A percentile compares a stretch with the other conserved stretches of the same genome.
phyloP scores from a whole-genome alignment of 2,888 invertebrate genomes.

The Cerceris ruficornis region DNA sequence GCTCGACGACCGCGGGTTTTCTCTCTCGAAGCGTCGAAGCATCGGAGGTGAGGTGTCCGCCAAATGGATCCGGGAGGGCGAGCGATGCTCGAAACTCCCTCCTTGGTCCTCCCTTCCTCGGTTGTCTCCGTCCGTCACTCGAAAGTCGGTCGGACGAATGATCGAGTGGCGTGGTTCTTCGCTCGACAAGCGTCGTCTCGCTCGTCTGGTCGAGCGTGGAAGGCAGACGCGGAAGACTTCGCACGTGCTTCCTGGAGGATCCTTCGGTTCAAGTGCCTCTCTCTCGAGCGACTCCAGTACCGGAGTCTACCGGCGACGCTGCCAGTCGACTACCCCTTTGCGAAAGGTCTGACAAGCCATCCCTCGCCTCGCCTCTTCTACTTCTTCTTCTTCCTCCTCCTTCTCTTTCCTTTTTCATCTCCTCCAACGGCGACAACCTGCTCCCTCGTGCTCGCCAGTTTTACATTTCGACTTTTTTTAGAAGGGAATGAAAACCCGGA shows the following conservation, averaged over 20 bases:
- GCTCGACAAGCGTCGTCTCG: conserved; percentile 55
- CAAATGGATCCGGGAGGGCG: too few relatives aligned
- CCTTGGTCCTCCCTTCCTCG: not conserved
- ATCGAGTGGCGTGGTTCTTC: conserved; percentile 49
- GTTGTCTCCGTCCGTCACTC: not conserved
- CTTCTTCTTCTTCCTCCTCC: too few relatives aligned
- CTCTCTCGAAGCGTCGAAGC: too few relatives aligned
- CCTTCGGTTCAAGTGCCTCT: conserved; percentile 53
- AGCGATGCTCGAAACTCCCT: not conserved
- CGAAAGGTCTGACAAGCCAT: not conserved
- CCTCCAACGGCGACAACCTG: too few relatives aligned
- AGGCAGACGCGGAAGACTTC: conserved; percentile 50
- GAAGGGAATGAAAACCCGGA: too few relatives aligned
- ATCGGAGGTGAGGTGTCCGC: too few relatives aligned
- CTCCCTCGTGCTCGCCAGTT: too few relatives aligned
- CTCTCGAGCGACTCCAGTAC: conserved; percentile 37
- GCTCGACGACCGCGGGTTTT: too few relatives aligned
- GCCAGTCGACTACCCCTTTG: conserved; percentile 31
- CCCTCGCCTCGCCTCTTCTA: too few relatives aligned
- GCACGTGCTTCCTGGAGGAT: conserved; percentile 58
- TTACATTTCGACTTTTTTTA: not conserved
- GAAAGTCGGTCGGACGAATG: conserved; percentile 40
- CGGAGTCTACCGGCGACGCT: conserved; percentile 11
- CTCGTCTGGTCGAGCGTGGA: conserved; percentile 55
- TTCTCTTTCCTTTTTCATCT: too few relatives aligned